Conservation (phyloP, 2,113 vertebrate species). For the Anser brachyrhynchus region DNA sequence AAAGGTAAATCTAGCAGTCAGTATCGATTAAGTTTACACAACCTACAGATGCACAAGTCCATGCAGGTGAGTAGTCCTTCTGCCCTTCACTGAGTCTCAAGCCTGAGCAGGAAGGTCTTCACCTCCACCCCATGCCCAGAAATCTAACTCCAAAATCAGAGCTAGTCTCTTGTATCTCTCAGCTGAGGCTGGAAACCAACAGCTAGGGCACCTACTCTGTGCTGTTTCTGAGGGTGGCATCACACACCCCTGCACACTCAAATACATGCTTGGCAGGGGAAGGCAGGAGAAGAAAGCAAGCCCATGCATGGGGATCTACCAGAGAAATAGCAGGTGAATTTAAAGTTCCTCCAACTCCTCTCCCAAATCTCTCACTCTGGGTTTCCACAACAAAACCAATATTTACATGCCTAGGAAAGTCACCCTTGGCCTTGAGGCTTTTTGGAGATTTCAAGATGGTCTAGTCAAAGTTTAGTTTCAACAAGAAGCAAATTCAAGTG, state of each 20-base stretch:
- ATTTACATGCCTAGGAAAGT: neutral
- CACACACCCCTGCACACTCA: neutral
- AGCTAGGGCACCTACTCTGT: neutral
- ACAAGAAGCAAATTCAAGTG: neutral
- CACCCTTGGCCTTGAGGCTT: rapidly evolving
- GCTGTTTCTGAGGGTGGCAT: neutral
- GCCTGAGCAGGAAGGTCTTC: neutral
- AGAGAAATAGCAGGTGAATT: neutral
- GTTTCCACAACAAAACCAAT: neutral
- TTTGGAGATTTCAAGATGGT: neutral
- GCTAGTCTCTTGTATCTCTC: neutral
- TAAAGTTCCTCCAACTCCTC: neutral
- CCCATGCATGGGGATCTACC: neutral
- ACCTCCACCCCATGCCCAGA: neutral
- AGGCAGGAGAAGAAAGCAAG: neutral
- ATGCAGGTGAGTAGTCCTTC: rapidly evolving
- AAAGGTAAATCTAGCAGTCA: neutral
- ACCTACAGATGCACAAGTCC: neutral
- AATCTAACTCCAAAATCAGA: neutral
- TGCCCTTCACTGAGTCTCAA: neutral
- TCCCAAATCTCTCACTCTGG: neutral
- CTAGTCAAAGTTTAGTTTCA: neutral
- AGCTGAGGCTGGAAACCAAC: neutral
- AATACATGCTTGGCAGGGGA: rapidly evolving
- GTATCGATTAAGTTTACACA: neutral